Evolutionary conservation across 2,797 vertebrate genomes (phyloP).

Genomic region (Darevskia nairensis): DNA sequence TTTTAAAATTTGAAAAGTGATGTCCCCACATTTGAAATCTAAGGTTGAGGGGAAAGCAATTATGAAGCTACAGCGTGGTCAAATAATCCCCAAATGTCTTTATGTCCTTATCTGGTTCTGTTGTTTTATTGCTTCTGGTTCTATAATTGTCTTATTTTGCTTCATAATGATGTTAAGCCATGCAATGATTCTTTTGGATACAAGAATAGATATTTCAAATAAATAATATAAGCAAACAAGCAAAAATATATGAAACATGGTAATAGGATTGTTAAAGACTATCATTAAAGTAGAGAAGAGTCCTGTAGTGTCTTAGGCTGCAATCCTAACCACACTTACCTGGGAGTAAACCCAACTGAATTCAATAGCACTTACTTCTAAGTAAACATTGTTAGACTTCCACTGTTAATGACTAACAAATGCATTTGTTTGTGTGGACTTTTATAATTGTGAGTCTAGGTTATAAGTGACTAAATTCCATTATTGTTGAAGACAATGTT

Average conservation of each 20-base stretch:
- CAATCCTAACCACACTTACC: no score
- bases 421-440: neutral
- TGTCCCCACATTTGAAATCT: fast-evolving
- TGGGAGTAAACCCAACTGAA: no score
- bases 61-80: neutral
- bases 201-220: neutral
- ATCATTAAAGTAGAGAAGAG: neutral
- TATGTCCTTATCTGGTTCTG: neutral
- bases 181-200: neutral
- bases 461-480: neutral
- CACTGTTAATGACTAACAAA: neutral
- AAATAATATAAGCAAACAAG: neutral
- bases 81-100: no score
- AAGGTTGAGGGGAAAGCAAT: neutral
- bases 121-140: neutral
- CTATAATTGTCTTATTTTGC: neutral
- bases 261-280: neutral
- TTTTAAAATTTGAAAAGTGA: conserved; percentile 21
- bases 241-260: neutral
- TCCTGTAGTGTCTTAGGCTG: neutral
- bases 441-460: neutral
- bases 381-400: no score
- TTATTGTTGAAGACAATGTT: neutral
- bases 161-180: neutral
- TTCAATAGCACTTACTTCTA: no score